Evolutionary conservation across 2,113 vertebrate genomes (phyloP).

Genomic region (Phalacrocorax aristotelis): DNA sequence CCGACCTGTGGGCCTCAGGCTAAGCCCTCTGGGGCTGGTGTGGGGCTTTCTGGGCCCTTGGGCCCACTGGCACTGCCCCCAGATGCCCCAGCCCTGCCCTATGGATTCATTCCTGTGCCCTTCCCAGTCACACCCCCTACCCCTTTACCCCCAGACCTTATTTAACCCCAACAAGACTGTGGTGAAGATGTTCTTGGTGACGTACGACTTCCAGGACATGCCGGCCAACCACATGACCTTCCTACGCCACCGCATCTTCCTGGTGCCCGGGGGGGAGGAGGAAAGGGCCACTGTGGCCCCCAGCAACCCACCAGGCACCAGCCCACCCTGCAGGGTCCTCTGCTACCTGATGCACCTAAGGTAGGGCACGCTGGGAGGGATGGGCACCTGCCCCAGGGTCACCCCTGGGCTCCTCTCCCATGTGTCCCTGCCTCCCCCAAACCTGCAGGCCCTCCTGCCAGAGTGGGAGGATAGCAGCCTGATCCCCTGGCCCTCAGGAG

Average conservation of each 20-base stretch:
- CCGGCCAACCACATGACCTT: conserved; percentile 93
- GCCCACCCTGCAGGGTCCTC: conserved; percentile 83
- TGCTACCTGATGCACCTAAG: conserved; percentile 96
- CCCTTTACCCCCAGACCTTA: conserved; percentile 84
- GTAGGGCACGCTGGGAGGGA: conserved; percentile 41
- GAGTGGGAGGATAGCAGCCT: background rate
- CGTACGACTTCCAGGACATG: conserved; percentile 92
- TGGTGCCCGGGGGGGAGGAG: conserved; percentile 88
- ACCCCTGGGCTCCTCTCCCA: background rate
- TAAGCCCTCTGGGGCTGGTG: too few relatives aligned
- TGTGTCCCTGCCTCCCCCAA: background rate
- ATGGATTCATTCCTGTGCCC: too few relatives aligned
- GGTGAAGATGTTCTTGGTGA: too few relatives aligned
- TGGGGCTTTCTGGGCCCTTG: too few relatives aligned
- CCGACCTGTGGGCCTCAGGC: too few relatives aligned
- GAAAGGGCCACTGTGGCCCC: background rate
- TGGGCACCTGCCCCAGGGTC: background rate
- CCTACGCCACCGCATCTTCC: conserved; percentile 91
- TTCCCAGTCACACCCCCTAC: too few relatives aligned
- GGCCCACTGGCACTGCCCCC: too few relatives aligned
- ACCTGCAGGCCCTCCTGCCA: background rate
- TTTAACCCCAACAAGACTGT: conserved; percentile 97
- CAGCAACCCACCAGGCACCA: conserved; percentile 14
- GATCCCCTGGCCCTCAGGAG: background rate
- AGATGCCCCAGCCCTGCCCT: too few relatives aligned